These are phyloP conservation scores for Propithecus perrieri DNA, from an alignment of 2,797 vertebrate genomes.

Conservation along the genomic window DNA sequence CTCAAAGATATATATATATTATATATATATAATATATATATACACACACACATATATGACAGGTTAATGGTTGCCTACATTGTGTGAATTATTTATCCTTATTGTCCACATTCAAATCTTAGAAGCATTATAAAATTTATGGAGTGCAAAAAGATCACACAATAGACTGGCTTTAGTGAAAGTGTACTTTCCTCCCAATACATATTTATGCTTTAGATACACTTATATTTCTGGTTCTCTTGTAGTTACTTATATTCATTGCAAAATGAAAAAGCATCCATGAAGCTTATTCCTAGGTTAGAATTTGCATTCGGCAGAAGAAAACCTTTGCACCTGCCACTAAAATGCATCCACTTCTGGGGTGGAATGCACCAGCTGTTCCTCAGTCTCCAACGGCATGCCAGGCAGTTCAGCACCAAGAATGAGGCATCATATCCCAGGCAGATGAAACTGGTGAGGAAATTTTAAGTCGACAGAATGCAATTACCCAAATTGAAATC, in stretches of 20 bases:
- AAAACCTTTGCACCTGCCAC: slow-evolving; percentile 61
- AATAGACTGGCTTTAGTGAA: neutral
- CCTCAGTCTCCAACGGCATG: neutral
- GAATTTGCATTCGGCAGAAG: slow-evolving; percentile 52
- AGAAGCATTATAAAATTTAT: neutral
- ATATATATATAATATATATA: too few relatives aligned
- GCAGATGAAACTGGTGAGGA: slow-evolving; percentile 54
- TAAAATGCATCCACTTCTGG: neutral
- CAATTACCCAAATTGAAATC: slow-evolving; percentile 70
- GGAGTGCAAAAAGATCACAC: neutral
- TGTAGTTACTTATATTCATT: neutral
- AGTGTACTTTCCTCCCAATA: neutral
- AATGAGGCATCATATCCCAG: neutral
- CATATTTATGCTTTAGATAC: neutral
- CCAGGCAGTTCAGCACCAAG: neutral
- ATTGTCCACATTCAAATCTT: neutral
- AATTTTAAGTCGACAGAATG: slow-evolving; percentile 71
- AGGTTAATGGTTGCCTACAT: neutral
- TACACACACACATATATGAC: neutral
- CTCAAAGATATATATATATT: too few relatives aligned
- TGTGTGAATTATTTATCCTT: slow-evolving; percentile 16
- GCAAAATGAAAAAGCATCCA: neutral
- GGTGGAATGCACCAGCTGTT: slow-evolving; percentile 62
- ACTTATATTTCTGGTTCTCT: neutral
- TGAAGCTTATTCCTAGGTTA: slow-evolving; percentile 1